Conservation (phyloP, 1,140 invertebrate species). For the Camponotus vicinus region DNA sequence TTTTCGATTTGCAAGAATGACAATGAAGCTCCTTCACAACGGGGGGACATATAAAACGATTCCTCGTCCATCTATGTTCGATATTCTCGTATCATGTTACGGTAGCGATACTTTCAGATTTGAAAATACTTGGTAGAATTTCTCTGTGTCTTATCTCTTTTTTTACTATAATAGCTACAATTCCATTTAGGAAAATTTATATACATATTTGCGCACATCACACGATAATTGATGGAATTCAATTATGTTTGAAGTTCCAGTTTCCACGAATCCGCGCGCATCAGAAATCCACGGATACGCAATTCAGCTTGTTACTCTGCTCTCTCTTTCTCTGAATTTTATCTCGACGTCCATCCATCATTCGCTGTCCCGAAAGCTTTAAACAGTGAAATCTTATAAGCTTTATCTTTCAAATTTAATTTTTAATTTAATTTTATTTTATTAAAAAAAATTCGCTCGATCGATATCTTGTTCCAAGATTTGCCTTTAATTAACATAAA, state of each 20-base stretch:
- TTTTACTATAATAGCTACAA: not conserved
- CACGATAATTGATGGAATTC: not conserved
- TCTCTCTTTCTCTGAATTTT: conserved; percentile 12
- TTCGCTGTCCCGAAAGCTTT: not conserved
- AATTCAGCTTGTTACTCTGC: not conserved
- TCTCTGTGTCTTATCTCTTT: not conserved
- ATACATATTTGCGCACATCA: not conserved
- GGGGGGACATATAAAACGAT: not conserved
- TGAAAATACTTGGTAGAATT: not conserved
- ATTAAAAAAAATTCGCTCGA: not conserved
- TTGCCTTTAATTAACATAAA: not conserved
- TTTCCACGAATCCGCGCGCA: not conserved
- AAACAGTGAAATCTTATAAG: not conserved
- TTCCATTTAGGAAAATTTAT: not conserved
- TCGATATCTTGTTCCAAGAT: not conserved
- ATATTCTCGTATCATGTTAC: not conserved
- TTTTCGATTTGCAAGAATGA: conserved; percentile 47
- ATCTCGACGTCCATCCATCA: conserved; percentile 14
- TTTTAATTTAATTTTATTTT: not conserved
- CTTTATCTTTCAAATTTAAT: conserved; percentile 28
- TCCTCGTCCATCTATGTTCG: conserved; percentile 11
- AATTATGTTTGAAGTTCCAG: conserved; percentile 27
- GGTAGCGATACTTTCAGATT: no score
- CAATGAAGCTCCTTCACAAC: not conserved
- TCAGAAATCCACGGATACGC: not conserved